Base-by-base conservation (phyloP, 1,140 invertebrate species). In the Zophobas atratus region DNA sequence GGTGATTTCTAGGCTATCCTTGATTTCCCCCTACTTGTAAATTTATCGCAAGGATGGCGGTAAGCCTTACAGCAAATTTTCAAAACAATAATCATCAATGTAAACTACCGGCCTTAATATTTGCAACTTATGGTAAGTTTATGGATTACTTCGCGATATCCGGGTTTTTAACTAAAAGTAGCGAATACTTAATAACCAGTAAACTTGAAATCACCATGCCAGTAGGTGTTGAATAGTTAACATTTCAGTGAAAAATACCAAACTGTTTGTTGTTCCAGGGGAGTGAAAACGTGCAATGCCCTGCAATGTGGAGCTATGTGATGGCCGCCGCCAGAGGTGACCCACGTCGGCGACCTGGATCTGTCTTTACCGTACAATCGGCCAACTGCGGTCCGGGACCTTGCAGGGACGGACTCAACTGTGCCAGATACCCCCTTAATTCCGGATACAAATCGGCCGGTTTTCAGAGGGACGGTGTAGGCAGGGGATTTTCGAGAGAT, bases 321-420 rank as follows among this genome's bases (percentile, higher is more conserved):
- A 89, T 89, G 88, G 88, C 88, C 80, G 88, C 89, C 73, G 88
- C 88, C 80, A 87, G 88, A 84, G 88, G 88, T 88, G 88, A 89
- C 86, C 86, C 81, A 39, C 84, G 81, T 77, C 77, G 81, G 46
- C 84, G 82, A 53, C 80, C 84, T 71, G 84, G 84, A 46, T 84
- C 85, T 36, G 83, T 85, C 43, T 86, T 86, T 60, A 85, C 85
- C 39, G 83, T 85, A 39, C 84, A 85, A 55, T 76, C 81, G 43
- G 71, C 76, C 6, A 78, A 79, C 41, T 77, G 75, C 55, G 74
- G 75, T 8, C 84, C 85, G 46, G 85, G 84, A 8, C 84, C 85
- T 2, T 86, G 84, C 76, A 83, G 84, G 73, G 82, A 83, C 79
- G 82, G 82, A 73, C 79, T 83, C 35, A 79, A 77, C 51, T 57